Evolutionary conservation across 2,797 vertebrate species (phyloP).

Genomic region (Astyanax mexicanus): DNA sequence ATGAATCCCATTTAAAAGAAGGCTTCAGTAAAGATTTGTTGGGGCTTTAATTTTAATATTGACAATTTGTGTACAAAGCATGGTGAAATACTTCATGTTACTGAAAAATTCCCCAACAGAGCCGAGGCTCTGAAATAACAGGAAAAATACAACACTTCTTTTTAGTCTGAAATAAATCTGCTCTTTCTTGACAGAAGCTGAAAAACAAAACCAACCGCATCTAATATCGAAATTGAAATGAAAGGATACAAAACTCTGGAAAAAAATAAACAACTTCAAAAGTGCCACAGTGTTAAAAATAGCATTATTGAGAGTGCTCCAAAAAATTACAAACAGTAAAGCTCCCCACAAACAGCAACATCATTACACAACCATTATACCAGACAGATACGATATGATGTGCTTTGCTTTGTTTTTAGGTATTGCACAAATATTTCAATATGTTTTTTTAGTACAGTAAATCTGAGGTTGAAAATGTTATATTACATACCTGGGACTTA

Average conservation of each 20-base stretch:
- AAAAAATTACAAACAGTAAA: slow-evolving; percentile 37
- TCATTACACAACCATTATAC: slow-evolving; percentile 51
- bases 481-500: slow-evolving; percentile 21
- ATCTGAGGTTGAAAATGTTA: slow-evolving; percentile 46
- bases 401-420: slow-evolving; percentile 49
- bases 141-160: slow-evolving; percentile 31
- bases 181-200: slow-evolving; percentile 52
- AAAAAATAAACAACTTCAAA: slow-evolving; percentile 83
- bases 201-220: slow-evolving; percentile 58
- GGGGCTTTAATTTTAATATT: slow-evolving; percentile 48
- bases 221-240: slow-evolving; percentile 32
- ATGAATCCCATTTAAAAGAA: not conserved
- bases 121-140: slow-evolving; percentile 11
- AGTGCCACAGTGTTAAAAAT: slow-evolving; percentile 82
- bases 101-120: slow-evolving; percentile 5
- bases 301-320: slow-evolving; percentile 67
- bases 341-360: slow-evolving; percentile 47
- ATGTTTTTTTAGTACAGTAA: slow-evolving; percentile 64
- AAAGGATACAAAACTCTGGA: slow-evolving; percentile 53
- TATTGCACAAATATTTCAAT: slow-evolving; percentile 76
- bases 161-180: slow-evolving; percentile 35
- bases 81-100: slow-evolving; percentile 10
- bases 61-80: slow-evolving; percentile 55
- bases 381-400: slow-evolving; percentile 27
- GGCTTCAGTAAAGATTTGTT: not conserved